Evolutionary conservation across 2,888 invertebrate genomes (phyloP).

Genomic region (Hemistola chrysoprasaria): DNA sequence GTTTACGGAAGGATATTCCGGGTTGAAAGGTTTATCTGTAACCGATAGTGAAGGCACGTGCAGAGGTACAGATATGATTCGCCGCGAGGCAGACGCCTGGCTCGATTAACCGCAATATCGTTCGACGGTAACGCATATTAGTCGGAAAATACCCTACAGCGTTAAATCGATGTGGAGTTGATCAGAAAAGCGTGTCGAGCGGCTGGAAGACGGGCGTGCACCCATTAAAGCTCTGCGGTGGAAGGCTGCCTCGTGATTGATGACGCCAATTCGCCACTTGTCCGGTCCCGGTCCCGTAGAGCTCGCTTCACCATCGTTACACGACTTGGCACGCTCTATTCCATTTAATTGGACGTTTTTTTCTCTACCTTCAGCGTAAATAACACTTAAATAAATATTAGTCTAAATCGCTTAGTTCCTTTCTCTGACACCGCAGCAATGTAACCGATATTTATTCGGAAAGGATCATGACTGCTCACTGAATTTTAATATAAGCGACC

Average conservation of each 20-base stretch:
- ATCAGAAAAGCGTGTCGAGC: slow-evolving; percentile 45
- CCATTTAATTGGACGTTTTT: slow-evolving; percentile 44
- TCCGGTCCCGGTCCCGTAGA: slow-evolving; percentile 35
- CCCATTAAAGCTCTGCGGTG: slow-evolving; percentile 60
- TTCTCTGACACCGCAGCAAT: slow-evolving; percentile 4
- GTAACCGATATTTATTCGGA: slow-evolving; percentile 25
- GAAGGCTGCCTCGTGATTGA: slow-evolving; percentile 65
- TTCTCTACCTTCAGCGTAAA: slow-evolving; percentile 14
- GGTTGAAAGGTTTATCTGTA: neutral
- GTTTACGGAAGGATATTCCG: too few species aligned
- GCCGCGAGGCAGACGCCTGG: slow-evolving; percentile 6
- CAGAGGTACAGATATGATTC: slow-evolving; percentile 5
- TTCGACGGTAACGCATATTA: slow-evolving; percentile 24
- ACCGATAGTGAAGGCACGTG: neutral
- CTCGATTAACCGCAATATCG: slow-evolving; percentile 23
- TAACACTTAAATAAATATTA: slow-evolving; percentile 17
- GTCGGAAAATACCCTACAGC: slow-evolving; percentile 24
- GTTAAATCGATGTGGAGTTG: slow-evolving; percentile 47
- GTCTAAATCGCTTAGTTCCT: slow-evolving; percentile 5
- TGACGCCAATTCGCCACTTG: slow-evolving; percentile 72
- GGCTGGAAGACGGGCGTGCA: slow-evolving; percentile 49
- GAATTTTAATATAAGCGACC: slow-evolving; percentile 36
- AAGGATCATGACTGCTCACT: slow-evolving; percentile 28
- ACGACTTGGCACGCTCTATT: slow-evolving; percentile 42
- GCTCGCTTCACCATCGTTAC: slow-evolving; percentile 32